Percentiles rank a stretch among this genome's conserved stretches.
Evolutionary conservation across 1,140 invertebrate genomes (phyloP).

Genomic region (Zaprionus inermis): DNA sequence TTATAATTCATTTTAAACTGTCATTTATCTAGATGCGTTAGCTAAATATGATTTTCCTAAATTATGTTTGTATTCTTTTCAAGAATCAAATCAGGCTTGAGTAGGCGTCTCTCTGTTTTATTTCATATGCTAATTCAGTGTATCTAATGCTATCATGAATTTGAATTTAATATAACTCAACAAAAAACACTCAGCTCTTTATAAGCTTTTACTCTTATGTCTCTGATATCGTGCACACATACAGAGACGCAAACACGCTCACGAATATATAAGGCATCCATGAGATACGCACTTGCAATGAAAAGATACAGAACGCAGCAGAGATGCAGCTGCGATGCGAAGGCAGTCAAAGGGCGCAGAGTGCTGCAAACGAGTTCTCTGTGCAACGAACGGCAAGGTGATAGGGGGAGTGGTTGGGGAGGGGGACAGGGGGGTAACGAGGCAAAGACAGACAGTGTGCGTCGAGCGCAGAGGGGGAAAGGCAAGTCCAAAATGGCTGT

Average conservation of each 20-base stretch:
- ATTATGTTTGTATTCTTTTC: background rate
- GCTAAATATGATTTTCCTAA: background rate
- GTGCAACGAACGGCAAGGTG: too few species aligned
- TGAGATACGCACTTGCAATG: conserved; percentile 27
- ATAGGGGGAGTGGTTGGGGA: too few species aligned
- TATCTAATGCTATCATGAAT: background rate
- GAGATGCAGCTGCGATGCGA: conserved; percentile 46
- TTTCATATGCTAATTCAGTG: too few species aligned
- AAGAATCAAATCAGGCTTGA: background rate
- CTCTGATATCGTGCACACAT: conserved; percentile 1
- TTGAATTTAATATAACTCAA: background rate
- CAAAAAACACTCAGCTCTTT: background rate
- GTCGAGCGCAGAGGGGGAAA: conserved; percentile 1
- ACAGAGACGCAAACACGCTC: background rate
- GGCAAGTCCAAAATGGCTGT: conserved; percentile 62
- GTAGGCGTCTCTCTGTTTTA: too few species aligned
- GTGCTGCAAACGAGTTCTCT: conserved; percentile 60
- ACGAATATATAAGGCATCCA: conserved; percentile 11
- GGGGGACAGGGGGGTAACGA: background rate
- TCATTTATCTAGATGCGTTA: too few species aligned
- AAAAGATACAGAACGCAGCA: conserved; percentile 53
- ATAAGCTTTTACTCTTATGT: background rate
- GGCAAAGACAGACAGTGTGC: background rate
- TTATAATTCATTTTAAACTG: too few species aligned
- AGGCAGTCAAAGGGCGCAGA: conserved; percentile 56